Base-by-base conservation (phyloP, 2,797 vertebrate genomes). In the Pipistrellus nathusii region DNA sequence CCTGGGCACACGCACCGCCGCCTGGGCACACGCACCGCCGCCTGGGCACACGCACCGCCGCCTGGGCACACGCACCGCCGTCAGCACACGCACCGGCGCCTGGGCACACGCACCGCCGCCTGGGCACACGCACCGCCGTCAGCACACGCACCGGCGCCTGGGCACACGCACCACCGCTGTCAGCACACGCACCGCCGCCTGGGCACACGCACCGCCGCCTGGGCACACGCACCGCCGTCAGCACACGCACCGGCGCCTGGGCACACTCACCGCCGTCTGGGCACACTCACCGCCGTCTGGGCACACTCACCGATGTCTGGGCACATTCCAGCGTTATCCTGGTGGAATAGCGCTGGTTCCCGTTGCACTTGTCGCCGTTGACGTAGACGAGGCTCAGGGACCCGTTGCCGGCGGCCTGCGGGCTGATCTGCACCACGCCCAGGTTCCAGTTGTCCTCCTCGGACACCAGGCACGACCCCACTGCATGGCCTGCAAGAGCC, bases 261-360 rank as follows among this genome's bases (percentile, higher is more conserved):
- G 55, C 55, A 57, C 55, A 57, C 21, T 0, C 21, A 25, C 55
- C 21, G 55, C 3, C 0, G 98, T 98, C 96, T 99, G 98, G 99
- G 44, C 99, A 0, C 99, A 99, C 77, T 99, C 98, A 59, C 57
- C 11, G 57, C 2, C 5, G 2, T 27, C 44, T 11, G 44, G 44
- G 57, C 57, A 13, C 57, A 59, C 57, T 59, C 57, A 59, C 57
- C 57, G 57, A 98, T 5, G 98, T 98, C 96, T 99, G 98, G 5
- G 99, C 99, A 0, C 99, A 99, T 76, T 99, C 98, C 62, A 99
- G 98, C 83, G 99, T 98, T 90, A 99, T 99, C 90, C 99, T 98
- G 0, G 99, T 99, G 2, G 99, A 99, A 96, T 98, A 99, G 77
- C 71, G 99, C 30, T 98, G 98, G 3, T 95, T 94, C 32, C 95